Base-by-base conservation (phyloP, 2,113 vertebrate genomes). In the Cervus canadensis region DNA sequence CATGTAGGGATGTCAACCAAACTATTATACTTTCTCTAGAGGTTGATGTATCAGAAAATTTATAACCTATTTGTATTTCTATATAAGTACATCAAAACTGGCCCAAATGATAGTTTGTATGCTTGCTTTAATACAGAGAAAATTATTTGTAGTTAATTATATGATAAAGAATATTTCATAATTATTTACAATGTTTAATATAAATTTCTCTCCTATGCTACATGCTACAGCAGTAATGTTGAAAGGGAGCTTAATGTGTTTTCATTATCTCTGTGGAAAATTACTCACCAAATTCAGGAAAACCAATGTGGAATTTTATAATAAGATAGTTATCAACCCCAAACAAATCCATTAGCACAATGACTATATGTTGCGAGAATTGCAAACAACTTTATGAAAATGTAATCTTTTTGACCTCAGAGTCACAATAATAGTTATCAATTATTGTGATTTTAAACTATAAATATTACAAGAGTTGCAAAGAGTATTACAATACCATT, bases 131-230 rank as follows among this genome's bases (percentile, higher is more conserved):
- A 74, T 91, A 81, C 81, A 54, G 23, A 79, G n/a, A 84, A 36
- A 92, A 26, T 40, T 92, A 79, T 81, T 56, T 91, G n/a, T 96
- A 36, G 33, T 85, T 97, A 94, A 79, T 97, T 91, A 57, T 67
- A 74, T 48, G 7, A 64, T 76, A 74, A 94, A n/a, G 48, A 74
- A 84, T 74, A 83, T 57, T 85, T 91, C 45, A 52, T 45, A 78
- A 57, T 95, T 87, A 92, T 93, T 97, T 82, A 90, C 36, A 87
- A 52, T n/a, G 14, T 45, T 96, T 94, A 60, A 50, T 60, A 60
- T 89, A 43, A 96, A 86, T 84, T 50, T 10, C 25, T 86, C 50
- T 56, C 12, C 9, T 25, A 26, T 79, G n/a, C 28, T 60, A 87
- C 21, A 26, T 79, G n/a, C 28, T 60, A 87, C 21, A 60, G 12